Evolutionary conservation across 2,113 vertebrate genomes (phyloP).

Genomic region (Charadrius vociferus): DNA sequence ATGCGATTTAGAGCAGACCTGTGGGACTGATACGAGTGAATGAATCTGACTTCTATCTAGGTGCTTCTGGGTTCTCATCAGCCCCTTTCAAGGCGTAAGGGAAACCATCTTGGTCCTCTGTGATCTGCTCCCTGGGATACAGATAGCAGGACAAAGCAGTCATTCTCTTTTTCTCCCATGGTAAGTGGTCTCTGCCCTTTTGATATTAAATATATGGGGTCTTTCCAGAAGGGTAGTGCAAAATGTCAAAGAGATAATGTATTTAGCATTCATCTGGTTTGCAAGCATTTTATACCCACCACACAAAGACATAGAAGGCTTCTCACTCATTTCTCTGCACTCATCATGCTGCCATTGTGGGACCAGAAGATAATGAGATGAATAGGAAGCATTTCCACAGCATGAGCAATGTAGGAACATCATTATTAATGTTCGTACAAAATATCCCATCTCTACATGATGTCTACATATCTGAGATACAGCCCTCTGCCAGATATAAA

Average conservation of each 20-base stretch:
- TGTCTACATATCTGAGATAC: conserved; percentile 64
- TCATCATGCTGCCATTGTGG: conserved; percentile 71
- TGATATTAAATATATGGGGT: conserved; percentile 64
- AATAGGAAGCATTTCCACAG: conserved; percentile 74
- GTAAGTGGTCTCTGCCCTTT: conserved; percentile 66
- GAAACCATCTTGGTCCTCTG: conserved; percentile 34
- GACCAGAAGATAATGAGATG: conserved; percentile 74
- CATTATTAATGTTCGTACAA: conserved; percentile 73
- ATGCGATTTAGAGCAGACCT: conserved; percentile 40
- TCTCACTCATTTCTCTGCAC: conserved; percentile 67
- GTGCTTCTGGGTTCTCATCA: conserved; percentile 50
- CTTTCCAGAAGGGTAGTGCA: conserved; percentile 49
- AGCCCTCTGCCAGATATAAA: conserved; percentile 68
- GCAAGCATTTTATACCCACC: conserved; percentile 63
- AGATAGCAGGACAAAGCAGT: conserved; percentile 50
- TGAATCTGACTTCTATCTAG: conserved; percentile 38
- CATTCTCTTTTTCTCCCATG: conserved; percentile 60
- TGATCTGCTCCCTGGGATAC: conserved; percentile 53
- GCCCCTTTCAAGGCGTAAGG: conserved; percentile 19
- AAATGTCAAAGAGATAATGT: conserved; percentile 52
- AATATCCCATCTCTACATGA: conserved; percentile 73
- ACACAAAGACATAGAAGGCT: conserved; percentile 67
- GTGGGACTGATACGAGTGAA: conserved; percentile 27
- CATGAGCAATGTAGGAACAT: conserved; percentile 70
- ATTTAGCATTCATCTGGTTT: conserved; percentile 65